phyloP scores from a whole-genome alignment of 1,140 invertebrate species.

The Bombus ignitus region DNA sequence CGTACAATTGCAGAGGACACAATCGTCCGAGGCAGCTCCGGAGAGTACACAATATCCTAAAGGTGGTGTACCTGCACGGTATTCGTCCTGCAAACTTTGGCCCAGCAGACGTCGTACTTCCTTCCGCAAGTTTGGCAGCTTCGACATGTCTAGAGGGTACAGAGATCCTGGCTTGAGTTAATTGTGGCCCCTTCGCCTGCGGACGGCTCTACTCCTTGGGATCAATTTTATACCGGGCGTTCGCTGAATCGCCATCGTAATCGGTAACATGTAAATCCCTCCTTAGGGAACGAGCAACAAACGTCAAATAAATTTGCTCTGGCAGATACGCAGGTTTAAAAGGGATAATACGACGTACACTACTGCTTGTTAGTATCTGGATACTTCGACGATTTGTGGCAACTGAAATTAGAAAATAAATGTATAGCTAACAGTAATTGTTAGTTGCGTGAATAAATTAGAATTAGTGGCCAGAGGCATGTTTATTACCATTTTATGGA shows the following conservation, averaged over 20 bases:
- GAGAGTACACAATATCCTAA: constrained; percentile 46
- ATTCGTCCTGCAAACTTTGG: constrained; percentile 63
- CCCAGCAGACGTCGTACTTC: constrained; percentile 46
- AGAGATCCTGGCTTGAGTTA: constrained; percentile 63
- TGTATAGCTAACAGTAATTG: background rate
- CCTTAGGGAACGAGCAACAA: background rate
- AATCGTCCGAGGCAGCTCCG: constrained; percentile 36
- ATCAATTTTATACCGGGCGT: constrained; percentile 56
- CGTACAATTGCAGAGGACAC: constrained; percentile 41
- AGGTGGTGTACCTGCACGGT: constrained; percentile 55
- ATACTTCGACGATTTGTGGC: background rate
- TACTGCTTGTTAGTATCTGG: background rate
- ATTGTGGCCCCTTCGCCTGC: constrained; percentile 53
- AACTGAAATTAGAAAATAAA: background rate
- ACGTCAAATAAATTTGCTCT: background rate
- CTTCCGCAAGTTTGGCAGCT: constrained; percentile 61
- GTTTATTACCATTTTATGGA: background rate
- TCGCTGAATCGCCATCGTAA: background rate
- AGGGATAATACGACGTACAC: background rate
- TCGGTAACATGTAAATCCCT: background rate
- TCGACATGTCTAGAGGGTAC: constrained; percentile 42
- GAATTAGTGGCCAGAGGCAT: background rate
- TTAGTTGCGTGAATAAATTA: background rate
- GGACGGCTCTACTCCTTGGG: constrained; percentile 17
- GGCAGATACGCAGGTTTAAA: background rate